phyloP scores from a whole-genome alignment of 1,140 invertebrate species.

The Druon quercuslanigerum region DNA sequence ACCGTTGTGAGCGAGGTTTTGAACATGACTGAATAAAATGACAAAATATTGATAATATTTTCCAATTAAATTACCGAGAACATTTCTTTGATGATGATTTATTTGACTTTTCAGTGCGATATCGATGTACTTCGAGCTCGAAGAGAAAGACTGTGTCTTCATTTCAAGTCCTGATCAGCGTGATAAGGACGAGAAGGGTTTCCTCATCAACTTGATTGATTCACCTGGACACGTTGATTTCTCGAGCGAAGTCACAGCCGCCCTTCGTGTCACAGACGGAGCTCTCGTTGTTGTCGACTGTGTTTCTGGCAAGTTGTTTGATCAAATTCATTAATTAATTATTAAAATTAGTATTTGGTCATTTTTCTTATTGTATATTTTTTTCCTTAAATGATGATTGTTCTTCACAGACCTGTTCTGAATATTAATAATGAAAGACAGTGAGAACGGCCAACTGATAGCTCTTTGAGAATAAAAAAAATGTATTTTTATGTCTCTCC shows the following conservation, averaged over 20 bases:
- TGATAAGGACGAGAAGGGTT: constrained; percentile 93
- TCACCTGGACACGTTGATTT: constrained; percentile 99
- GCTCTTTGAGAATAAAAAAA: too few relatives aligned
- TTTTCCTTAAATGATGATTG: constrained; percentile 66
- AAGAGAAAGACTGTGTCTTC: constrained; percentile 93
- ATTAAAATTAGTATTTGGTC: not conserved
- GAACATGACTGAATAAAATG: not conserved
- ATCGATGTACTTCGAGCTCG: constrained; percentile 98
- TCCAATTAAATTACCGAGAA: constrained; percentile 7
- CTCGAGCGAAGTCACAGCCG: constrained; percentile 99
- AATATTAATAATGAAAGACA: constrained; percentile 61
- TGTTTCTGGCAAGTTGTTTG: constrained; percentile 92
- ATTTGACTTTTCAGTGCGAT: constrained; percentile 85
- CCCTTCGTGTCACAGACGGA: constrained; percentile 98
- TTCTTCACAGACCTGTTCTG: constrained; percentile 75
- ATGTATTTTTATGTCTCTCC: too few relatives aligned
- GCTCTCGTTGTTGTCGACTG: constrained; percentile 99
- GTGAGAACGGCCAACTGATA: constrained; percentile 65
- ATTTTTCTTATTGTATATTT: too few relatives aligned
- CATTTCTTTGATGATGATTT: not conserved
- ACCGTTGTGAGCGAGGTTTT: constrained; percentile 59
- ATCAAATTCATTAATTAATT: not conserved
- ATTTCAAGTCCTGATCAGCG: constrained; percentile 92
- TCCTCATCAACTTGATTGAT: constrained; percentile 99
- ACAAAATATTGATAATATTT: not conserved